Base-by-base conservation (phyloP, 2,888 invertebrate genomes). In the Temnothorax unifasciatus region DNA sequence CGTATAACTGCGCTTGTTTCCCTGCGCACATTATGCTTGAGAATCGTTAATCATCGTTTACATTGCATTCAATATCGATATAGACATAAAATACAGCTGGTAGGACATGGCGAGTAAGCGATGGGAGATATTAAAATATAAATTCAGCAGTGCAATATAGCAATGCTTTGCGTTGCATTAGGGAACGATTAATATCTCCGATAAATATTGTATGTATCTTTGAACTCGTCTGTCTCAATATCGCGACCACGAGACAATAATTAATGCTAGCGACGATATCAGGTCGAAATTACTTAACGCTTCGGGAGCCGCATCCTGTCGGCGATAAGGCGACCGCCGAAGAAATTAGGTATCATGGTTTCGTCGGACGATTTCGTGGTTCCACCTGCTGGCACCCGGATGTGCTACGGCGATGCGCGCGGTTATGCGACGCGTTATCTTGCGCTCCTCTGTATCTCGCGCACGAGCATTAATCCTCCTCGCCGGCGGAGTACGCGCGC, bases 371-470 rank as follows among this genome's bases (percentile, higher is more conserved):
- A 88, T 89, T 85, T 76, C 82, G 21, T 81, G 79, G 87, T 74
- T 88, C 41, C 89, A 89, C 89, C 89, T 89, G 89, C 89, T 88
- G 85, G 44, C 68, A 52, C 61, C 68, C 61, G 86, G 77, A 88
- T 83, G 86, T 47, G 41, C 34, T 25, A 25, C 47, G 44, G 83
- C 83, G 84, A 76, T 77, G 74, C 83, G 71, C 85, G 76, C 86
- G 50, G 61, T 75, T 77, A 83, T 82, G 86, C 85, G 89, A 86
- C 89, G 85, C 64, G 82, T 85, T 86, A 87, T 87, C 77, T 68
- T 83, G 83, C 68, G 63, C 75, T 82, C 47, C 68, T 63, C 71
- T 63, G 83, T 83, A 74, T 74, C 54, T 74, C 57, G 66, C 25
- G 38, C 50, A 52, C 73, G 85, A 82, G 81, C 59, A 86, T 86